Conservation (phyloP, 2,888 invertebrate species). For the Drosophila lutescens region DNA sequence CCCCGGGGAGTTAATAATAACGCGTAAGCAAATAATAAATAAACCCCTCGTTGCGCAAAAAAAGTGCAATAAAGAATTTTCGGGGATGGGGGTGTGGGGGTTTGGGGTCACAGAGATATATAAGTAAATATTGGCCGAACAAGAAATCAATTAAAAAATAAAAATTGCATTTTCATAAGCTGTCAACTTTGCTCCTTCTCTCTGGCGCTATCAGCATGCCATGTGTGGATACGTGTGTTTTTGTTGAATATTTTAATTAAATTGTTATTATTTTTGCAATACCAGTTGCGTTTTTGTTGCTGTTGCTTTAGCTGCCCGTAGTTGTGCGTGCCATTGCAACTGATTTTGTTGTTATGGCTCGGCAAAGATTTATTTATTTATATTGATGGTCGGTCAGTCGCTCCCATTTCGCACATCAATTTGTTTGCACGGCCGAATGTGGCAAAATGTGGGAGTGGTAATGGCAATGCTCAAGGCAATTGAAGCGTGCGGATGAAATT, state of each 20-base stretch:
- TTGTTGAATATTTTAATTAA: constrained; percentile 76
- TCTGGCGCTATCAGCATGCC: constrained; percentile 14
- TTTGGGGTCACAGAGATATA: constrained; percentile 26
- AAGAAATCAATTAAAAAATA: constrained; percentile 77
- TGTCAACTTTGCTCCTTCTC: constrained; percentile 46
- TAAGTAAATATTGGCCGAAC: constrained; percentile 69
- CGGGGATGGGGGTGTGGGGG: background rate
- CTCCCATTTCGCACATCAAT: constrained; percentile 48
- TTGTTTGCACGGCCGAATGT: constrained; percentile 58
- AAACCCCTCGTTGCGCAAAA: constrained; percentile 41
- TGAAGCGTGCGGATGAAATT: constrained; percentile 70
- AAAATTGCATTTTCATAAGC: constrained; percentile 76
- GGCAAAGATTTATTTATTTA: constrained; percentile 79
- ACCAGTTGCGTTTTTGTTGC: constrained; percentile 37
- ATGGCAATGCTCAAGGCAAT: constrained; percentile 74
- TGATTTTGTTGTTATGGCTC: constrained; percentile 76
- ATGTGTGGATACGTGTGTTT: constrained; percentile 60
- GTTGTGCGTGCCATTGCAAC: constrained; percentile 68
- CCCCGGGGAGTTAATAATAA: constrained; percentile 51
- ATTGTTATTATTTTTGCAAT: constrained; percentile 72
- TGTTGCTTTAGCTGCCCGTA: constrained; percentile 2
- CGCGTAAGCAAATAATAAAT: constrained; percentile 62
- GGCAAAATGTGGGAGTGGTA: constrained; percentile 4
- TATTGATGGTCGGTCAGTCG: constrained; percentile 65
- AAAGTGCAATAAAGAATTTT: constrained; percentile 41